Base-by-base conservation (phyloP, 2,888 invertebrate genomes). In the Orthosia cruda region DNA sequence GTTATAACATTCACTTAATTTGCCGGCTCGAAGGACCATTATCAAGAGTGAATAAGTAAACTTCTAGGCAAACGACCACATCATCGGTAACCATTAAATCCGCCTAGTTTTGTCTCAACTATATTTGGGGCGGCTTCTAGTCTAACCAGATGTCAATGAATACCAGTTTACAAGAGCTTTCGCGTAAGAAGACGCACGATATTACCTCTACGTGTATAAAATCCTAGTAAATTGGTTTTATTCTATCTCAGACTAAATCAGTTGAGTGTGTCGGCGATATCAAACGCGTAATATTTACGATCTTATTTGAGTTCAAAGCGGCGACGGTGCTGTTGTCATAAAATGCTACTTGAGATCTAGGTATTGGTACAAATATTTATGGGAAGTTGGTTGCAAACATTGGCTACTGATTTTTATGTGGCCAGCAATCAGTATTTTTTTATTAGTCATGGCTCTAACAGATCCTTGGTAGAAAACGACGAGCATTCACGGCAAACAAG, bases 271-370 rank as follows among this genome's bases (percentile, higher is more conserved):
- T 65, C 79, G 85, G 77, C 71, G 26, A 71, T 67, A 88, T 86
- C 77, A 88, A 88, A 80, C 61, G 63, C 23, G 55, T 55, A 49
- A 83, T 81, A 71, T 86, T 85, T 85, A 87, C 55, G 74, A 65
- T 59, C 67, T 67, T 54, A 66, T 58, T 67, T 58, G n/a, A 77
- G 63, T 69, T 87, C 79, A 81, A 84, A 79, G 81, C 50, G 70
- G 77, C 81, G 75, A 54, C n/a, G 16, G 61, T 23, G 54, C 63
- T n/a, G 47, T 45, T 74, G 63, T 87, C 77, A 79, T 87, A 68
- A 80, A 82, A 63, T 72, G 20, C 58, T 75, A 67, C 62, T 73
- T 63, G 55, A 54, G 32, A 85, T 50, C 62, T 73, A 49, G 47
- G 67, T 63, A 85, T 70, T 69, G 57, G 57, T 62, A 2, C 63